phyloP scores from a whole-genome alignment of 2,113 vertebrate species.

The Oreochromis niloticus region DNA sequence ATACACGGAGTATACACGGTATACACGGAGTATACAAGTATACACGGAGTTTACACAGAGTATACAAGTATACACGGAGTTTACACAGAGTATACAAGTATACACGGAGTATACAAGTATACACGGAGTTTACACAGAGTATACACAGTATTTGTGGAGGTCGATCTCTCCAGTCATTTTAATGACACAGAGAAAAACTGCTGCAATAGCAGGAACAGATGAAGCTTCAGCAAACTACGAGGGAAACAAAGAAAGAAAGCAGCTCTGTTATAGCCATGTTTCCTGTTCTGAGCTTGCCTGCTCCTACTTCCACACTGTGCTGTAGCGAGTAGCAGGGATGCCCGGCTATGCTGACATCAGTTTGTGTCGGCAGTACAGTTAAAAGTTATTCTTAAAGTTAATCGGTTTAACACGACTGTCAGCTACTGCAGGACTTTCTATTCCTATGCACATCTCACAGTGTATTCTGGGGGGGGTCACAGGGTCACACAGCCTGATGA shows the following conservation, averaged over 20 bases:
- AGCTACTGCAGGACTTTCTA: background rate
- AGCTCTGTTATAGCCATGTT: background rate
- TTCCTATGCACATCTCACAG: background rate
- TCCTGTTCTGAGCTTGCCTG: background rate
- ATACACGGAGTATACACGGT: too few relatives aligned
- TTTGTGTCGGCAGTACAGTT: background rate
- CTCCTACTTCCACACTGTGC: background rate
- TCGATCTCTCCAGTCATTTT: too few relatives aligned
- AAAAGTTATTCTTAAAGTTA: background rate
- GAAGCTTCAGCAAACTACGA: background rate
- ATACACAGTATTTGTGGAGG: too few relatives aligned
- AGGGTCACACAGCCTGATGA: background rate
- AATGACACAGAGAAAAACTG: background rate
- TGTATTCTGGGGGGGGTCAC: background rate
- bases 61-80: too few relatives aligned
- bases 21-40: too few relatives aligned
- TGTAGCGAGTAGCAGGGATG: background rate
- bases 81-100: too few relatives aligned
- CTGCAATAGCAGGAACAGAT: background rate
- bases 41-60: too few relatives aligned
- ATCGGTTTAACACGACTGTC: background rate
- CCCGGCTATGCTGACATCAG: background rate
- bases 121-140: too few relatives aligned
- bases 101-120: too few relatives aligned
- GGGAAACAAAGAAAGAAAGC: background rate